Evolutionary conservation across 2,113 vertebrate genomes (phyloP), one percentile per base, ranked within the genome.

Genomic region (Epinephelus moara): DNA sequence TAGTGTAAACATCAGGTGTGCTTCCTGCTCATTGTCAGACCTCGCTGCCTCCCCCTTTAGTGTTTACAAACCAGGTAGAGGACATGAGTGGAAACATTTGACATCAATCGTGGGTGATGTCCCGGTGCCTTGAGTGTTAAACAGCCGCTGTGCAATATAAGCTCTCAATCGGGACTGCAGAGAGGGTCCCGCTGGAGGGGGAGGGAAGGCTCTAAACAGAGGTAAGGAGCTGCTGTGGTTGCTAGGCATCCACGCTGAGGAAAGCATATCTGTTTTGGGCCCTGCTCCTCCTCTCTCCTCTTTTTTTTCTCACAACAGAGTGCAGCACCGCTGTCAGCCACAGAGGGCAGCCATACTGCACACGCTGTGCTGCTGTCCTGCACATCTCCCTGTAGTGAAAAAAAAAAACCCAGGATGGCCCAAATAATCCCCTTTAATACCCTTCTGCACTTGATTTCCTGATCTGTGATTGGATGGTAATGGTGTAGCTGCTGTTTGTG

Each of bases 391-490:
- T 68, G 19, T 30, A 75, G 75, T 70, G 59, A 2, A 55, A 59
- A 82, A 55, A 59, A 82, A 81, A 85, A 86, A 83, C 60, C 30
- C 30, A 86, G 90, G 91, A 92, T 91, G 88, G 83, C 91, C 88
- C 90, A 89, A 95, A 93, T 95, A 95, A 96, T 96, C 95, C 85
- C 85, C 85, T 75, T 90, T 95, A 94, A 95, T 96, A 91, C 95
- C 94, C 82, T 73, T 93, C 93, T 78, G 95, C 87, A 66, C 71
- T 87, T 85, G 90, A 93, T 93, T 92, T 85, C 69, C 91, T 19
- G 49, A 93, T 93, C 94, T 89, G 88, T 90, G 89, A 94, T 90
- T 94, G 95, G 95, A 93, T 8, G 60, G 83, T 78, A 62, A 72
- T 74, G 53, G 42, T 84, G 74, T 89, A 78, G 89, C 91, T 81